Base-by-base conservation (phyloP, 30 jellyfish, hydroid and myxozoan species). In the Catostylus mosaicus region DNA sequence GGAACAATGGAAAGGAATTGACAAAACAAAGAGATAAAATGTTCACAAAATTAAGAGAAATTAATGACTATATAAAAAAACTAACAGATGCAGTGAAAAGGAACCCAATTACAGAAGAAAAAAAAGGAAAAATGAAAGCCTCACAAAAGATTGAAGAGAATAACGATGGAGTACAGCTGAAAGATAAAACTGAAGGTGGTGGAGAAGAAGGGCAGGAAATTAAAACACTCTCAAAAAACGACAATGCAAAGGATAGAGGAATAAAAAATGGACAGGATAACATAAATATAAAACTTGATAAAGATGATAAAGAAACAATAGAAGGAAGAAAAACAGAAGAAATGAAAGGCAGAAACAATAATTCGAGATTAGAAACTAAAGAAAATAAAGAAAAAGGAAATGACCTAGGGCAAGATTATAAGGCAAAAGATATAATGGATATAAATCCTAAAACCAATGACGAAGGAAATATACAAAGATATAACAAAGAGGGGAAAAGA, bases 1-100 rank as follows among this genome's bases (percentile, higher is more conserved):
- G 92, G 37, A 76, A 51, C 30, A 70, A 66, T 43, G 83, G 75
- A 38, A 47, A 54, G 30, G 85, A 68, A 30, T 52, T 70, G 18
- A 40, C 83, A 24, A 73, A 51, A 24, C 88, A 73, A 46, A 56
- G 88, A 27, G 95, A 84, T 29, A 84, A 51, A 62, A 73, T 84
- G 88, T 56, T 73, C 30, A 73, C 77, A 46, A 73, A 75, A 52
- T 45, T 84, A 22, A 79, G 38, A 16, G 88, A 84, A 20, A 84
- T 84, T 48, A 84, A 84, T 33, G 95, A 73, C 8, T 73, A 73
- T 57, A 84, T 84, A 0, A 64, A 50, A 47, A 37, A 73, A 30
- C 60, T 84, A 45, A 73, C 88, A 14, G 95, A 84, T 64, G 88
- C 66, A 31, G 88, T 52, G 19, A 71, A 62, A 30, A 35, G 46